Base-by-base conservation (phyloP, 1,140 invertebrate genomes). In the Drosophila obscura region DNA sequence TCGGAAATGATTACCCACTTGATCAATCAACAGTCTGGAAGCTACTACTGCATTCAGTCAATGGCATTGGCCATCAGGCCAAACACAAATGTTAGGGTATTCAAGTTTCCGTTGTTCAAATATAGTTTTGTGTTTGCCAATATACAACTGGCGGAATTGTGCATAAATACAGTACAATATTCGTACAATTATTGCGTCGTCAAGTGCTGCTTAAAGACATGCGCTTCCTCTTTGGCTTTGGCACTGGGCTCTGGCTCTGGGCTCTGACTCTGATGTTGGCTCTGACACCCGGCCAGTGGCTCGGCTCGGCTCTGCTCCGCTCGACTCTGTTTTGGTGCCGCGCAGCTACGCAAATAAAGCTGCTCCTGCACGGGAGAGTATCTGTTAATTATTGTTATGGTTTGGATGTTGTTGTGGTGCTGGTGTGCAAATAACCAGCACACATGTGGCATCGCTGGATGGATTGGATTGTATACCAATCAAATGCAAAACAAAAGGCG, bases 181-280 rank as follows among this genome's bases (percentile, higher is more conserved):
- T 19, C 19, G 5, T 61, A 43, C 60, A 58, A 63, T 52, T 41
- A 64, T 56, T 35, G 46, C 11, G 61, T 7, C 8, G n/a, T 62
- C 77, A 87, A 84, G 81, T 84, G 82, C 80, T 59, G 82, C 81
- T 87, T 67, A 44, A 84, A 87, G 77, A 87, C 81, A 84, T 84
- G 81, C 81, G 81, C 78, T 84, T 84, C 81, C 81, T 84, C 82
- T 84, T 77, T 46, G 50, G 45, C 31, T 74, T 74, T 74, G 48
- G 48, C 51, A 9, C 9, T 35, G 31, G 11, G 35, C 26, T 41
- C n/a, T 43, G 43, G 15, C 43, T 56, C 24, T 16, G 22, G 22
- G 22, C 22, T 24, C 28, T 53, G 61, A 15, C 60, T 60, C 43
- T 48, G 28, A 45, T 19, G 19, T 19, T 19, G 19, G 19, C 58